phyloP scores from a whole-genome alignment of 2,797 vertebrate species.

The Pseudomugil gertrudae region DNA sequence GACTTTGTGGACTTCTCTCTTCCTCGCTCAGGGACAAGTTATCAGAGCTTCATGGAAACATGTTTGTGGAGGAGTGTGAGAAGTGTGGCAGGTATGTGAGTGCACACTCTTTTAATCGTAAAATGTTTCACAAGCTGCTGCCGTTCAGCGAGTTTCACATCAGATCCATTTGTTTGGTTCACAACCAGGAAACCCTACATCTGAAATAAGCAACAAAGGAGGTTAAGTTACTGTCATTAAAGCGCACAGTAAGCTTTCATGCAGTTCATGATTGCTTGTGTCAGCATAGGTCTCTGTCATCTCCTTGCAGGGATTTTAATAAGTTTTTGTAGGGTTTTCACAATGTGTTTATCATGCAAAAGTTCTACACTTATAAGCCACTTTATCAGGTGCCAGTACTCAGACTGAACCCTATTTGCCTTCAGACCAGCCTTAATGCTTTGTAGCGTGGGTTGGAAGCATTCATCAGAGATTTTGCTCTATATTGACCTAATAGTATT shows the following conservation, averaged over 20 bases:
- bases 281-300: not conserved
- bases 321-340: slow-evolving; percentile 1
- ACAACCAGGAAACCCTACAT: not conserved
- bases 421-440: too few species aligned
- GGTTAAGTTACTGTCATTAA: not conserved
- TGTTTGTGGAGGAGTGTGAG: slow-evolving; percentile 96
- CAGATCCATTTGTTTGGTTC: not conserved
- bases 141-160: not conserved
- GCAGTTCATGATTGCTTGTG: not conserved
- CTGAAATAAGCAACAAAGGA: not conserved
- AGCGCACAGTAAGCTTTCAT: not conserved
- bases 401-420: too few species aligned
- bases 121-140: slow-evolving; percentile 7
- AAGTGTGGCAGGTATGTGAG: slow-evolving; percentile 92
- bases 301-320: slow-evolving; percentile 5
- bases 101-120: slow-evolving; percentile 2
- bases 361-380: too few species aligned
- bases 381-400: too few species aligned
- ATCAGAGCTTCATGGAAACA: slow-evolving; percentile 97
- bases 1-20: slow-evolving; percentile 25
- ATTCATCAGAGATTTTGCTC: too few species aligned
- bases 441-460: too few species aligned
- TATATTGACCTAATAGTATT: too few species aligned
- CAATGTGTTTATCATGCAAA: not conserved
- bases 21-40: slow-evolving; percentile 85